Base-by-base conservation (phyloP, 2,888 invertebrate species). In the Drosophila fungiperda region DNA sequence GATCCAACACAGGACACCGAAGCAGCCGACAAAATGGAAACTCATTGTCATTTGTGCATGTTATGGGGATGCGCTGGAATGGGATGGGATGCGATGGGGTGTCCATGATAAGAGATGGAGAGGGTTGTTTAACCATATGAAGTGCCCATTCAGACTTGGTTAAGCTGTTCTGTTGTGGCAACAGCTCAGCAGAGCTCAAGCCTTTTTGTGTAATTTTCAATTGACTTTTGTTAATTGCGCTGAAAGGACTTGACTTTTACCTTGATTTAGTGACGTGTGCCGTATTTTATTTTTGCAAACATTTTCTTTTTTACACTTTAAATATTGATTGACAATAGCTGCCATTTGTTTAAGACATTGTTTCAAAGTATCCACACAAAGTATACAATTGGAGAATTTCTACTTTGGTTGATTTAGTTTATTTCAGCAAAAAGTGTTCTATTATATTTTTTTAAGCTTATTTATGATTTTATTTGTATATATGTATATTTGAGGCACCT, bases 161-260 rank as follows among this genome's bases (percentile, higher is more conserved):
- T 70, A 53, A 64, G 71, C 78, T 54, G 57, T 23, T 73, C 40
- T 50, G 65, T 67, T 71, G 64, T 59, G 60, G 40, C 65, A 72
- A 59, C 67, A 66, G 82, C 70, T 83, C 55, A 69, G 68, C 58
- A 33, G 62, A 64, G 68, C 66, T 69, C 74, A 80, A 84, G 73
- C 64, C 70, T 73, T 87, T 83, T 64, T 72, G 38, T 57, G 68
- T 80, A 83, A 86, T 78, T 85, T 83, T 77, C 78, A 86, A 88
- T 86, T 85, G 85, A 88, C 86, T 88, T 85, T 75, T 68, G 81
- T 73, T 85, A 85, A 87, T 87, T 87, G 75, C 64, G 45, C 42
- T 9, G 20, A 3, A 57, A 40, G 36, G n/a, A 38, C 26, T 48
- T 55, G 49, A 29, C 38, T n/a, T 32, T 33, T 45, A 29, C 11